These are phyloP conservation scores for Isaurus tuberculatus DNA, from an alignment of 92 coral and sea anemone species.

Conservation along the genomic window DNA sequence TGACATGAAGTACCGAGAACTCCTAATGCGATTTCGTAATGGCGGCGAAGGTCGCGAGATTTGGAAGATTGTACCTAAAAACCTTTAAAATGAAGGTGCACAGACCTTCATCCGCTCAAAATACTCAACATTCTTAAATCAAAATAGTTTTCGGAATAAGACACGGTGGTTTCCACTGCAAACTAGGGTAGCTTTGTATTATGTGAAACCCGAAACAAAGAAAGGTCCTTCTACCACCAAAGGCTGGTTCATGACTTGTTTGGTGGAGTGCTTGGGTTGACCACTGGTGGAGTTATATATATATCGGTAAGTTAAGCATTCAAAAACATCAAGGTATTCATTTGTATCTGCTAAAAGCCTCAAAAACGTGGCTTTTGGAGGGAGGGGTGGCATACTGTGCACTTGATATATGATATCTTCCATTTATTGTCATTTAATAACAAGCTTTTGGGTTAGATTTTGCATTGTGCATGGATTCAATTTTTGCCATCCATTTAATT, in stretches of 20 bases:
- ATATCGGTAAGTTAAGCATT: constrained; percentile 68
- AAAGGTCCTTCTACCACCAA: constrained; percentile 87
- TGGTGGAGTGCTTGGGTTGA: constrained; percentile 58
- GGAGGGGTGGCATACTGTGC: too few species aligned
- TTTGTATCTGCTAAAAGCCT: neutral
- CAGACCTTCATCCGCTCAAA: neutral
- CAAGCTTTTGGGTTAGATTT: too few species aligned
- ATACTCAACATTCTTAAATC: constrained; percentile 42
- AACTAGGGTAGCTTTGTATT: constrained; percentile 80
- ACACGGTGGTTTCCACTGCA: constrained; percentile 52
- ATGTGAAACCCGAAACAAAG: constrained; percentile 92
- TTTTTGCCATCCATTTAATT: too few species aligned
- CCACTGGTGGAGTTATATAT: constrained; percentile 76
- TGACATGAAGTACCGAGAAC: neutral
- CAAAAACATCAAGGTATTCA: neutral
- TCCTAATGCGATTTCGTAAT: constrained; percentile 17
- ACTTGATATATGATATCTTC: neutral
- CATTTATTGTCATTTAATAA: too few species aligned
- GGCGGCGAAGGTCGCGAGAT: constrained; percentile 32
- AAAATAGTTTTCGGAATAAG: constrained; percentile 11
- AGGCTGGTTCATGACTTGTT: constrained; percentile 82
- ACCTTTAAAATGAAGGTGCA: neutral
- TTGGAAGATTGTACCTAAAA: constrained; percentile 32
- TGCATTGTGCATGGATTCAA: too few species aligned
- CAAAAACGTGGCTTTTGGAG: too few species aligned